phyloP scores from a whole-genome alignment of 2,113 vertebrate genomes.

The Pithys albifrons region DNA sequence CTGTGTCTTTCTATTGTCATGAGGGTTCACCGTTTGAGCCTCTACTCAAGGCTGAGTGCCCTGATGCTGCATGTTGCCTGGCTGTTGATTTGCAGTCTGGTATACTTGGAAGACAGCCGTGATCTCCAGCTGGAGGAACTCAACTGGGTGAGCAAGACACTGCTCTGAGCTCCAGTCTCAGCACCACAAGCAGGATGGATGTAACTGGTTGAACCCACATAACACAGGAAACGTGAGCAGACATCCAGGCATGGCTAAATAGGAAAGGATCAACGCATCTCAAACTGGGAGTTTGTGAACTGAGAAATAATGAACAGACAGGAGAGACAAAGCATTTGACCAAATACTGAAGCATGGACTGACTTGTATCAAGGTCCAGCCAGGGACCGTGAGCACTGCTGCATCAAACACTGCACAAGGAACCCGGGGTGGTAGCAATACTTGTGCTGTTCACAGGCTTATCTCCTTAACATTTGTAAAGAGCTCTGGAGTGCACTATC shows the following conservation, averaged over 20 bases:
- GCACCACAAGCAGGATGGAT: background rate
- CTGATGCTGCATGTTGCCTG: background rate
- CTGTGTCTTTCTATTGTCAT: background rate
- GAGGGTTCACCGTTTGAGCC: background rate
- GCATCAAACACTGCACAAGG: background rate
- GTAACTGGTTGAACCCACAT: background rate
- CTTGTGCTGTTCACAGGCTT: background rate
- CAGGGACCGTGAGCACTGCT: background rate
- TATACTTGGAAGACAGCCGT: background rate
- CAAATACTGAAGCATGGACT: background rate
- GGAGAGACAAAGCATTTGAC: background rate
- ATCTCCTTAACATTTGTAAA: background rate
- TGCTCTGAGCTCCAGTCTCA: background rate
- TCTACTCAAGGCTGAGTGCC: background rate
- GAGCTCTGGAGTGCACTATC: background rate
- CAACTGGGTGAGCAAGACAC: background rate
- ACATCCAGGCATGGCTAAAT: background rate
- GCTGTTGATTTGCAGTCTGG: background rate
- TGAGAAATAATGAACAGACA: background rate
- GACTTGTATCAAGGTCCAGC: background rate
- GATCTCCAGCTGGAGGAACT: background rate
- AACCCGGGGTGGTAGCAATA: background rate
- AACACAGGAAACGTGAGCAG: background rate
- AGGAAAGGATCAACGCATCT: background rate
- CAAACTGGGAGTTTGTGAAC: background rate